These are phyloP conservation scores for Achlya flavicornis DNA, from an alignment of 2,888 invertebrate genomes.

Conservation along the genomic window DNA sequence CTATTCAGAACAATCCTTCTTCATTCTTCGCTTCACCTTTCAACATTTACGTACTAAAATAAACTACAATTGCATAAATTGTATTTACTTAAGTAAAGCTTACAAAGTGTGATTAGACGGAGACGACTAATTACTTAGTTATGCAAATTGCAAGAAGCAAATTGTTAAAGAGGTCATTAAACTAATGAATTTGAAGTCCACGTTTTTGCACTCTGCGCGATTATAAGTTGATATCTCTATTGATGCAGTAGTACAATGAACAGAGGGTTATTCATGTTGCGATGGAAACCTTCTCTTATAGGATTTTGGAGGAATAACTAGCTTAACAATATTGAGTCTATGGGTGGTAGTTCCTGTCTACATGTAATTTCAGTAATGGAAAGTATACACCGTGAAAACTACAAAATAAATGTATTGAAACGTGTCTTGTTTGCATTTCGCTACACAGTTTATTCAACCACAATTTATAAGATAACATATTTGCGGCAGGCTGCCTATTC, in stretches of 20 bases:
- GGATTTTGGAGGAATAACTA: too few species aligned
- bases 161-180: conserved; percentile 38
- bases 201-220: conserved; percentile 27
- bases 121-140: conserved; percentile 51
- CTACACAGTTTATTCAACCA: too few species aligned
- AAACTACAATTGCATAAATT: conserved; percentile 32
- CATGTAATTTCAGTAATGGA: too few species aligned
- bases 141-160: conserved; percentile 42
- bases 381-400: too few species aligned
- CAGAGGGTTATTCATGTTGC: not conserved
- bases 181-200: conserved; percentile 42
- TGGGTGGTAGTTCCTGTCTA: too few species aligned
- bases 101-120: conserved; percentile 18
- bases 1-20: too few species aligned
- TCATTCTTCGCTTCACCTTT: too few species aligned
- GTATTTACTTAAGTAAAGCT: conserved; percentile 17
- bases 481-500: too few species aligned
- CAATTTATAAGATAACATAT: too few species aligned
- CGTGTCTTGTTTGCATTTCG: too few species aligned
- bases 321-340: too few species aligned
- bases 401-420: too few species aligned
- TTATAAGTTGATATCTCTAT: conserved; percentile 8
- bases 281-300: not conserved
- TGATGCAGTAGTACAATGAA: not conserved
- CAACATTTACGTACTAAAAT: not conserved